Evolutionary conservation across 1,140 invertebrate species (phyloP).

Genomic region (Phthorimaea operculella): DNA sequence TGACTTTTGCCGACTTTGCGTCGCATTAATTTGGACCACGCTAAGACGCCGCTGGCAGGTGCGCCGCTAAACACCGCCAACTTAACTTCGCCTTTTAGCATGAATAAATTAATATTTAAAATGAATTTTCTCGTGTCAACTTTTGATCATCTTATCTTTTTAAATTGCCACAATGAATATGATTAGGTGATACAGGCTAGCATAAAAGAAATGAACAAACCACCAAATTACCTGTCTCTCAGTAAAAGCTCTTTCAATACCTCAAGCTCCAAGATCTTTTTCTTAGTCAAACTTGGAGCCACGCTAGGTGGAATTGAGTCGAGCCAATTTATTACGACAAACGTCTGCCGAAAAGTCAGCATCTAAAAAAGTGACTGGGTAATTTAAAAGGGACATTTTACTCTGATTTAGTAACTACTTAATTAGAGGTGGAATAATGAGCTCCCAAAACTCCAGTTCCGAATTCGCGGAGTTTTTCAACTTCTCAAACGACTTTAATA

Average conservation of each 20-base stretch:
- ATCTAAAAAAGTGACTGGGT: neutral
- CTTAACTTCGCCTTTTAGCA: conserved; percentile 51
- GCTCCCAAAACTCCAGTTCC: neutral
- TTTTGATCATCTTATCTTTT: conserved; percentile 27
- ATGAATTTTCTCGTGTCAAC: conserved; percentile 63
- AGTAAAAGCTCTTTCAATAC: neutral
- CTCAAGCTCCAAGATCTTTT: neutral
- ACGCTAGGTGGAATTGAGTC: too few species aligned
- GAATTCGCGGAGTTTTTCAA: neutral
- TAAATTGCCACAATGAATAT: too few species aligned
- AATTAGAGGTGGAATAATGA: conserved; percentile 4
- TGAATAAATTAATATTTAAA: conserved; percentile 65
- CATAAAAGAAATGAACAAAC: neutral
- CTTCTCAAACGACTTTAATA: conserved; percentile 3
- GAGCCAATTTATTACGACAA: neutral
- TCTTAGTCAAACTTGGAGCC: neutral
- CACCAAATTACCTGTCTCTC: neutral
- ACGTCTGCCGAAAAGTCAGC: neutral
- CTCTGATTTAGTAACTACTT: conserved; percentile 1
- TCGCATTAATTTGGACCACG: conserved; percentile 66
- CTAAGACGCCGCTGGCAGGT: conserved; percentile 63
- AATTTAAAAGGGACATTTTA: neutral
- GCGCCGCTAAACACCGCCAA: conserved; percentile 60
- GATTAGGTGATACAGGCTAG: conserved; percentile 22
- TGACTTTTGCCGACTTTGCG: conserved; percentile 67